Conservation (phyloP, 2,113 vertebrate species). For the Peromyscus maniculatus region DNA sequence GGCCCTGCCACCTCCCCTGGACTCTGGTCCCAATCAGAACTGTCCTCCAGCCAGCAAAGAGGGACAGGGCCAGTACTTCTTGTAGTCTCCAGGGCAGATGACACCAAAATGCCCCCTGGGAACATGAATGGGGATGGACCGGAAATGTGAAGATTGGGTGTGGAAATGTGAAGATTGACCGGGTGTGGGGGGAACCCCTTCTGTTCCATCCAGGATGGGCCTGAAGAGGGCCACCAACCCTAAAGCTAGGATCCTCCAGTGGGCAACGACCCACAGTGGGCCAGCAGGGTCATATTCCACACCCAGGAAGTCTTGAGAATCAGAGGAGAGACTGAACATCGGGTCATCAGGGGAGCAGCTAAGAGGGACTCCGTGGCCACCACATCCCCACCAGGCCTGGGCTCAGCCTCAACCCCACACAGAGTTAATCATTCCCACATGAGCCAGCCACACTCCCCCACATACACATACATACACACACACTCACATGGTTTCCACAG, state of each 20-base stretch:
- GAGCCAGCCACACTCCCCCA: neutral
- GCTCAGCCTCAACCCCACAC: neutral
- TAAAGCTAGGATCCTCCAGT: rapidly evolving
- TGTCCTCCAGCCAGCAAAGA: neutral
- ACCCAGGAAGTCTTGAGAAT: neutral
- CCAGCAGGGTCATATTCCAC: neutral
- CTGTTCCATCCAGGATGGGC: neutral
- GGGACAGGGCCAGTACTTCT: neutral
- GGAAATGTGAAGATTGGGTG: neutral
- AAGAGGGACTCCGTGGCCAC: neutral
- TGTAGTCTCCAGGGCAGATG: neutral
- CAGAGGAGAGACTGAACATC: neutral
- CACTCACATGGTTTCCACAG: rapidly evolving
- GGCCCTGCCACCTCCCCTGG: neutral
- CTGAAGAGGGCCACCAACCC: neutral
- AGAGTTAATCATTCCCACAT: constrained; percentile 51
- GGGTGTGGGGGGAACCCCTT: neutral
- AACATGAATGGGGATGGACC: too few relatives aligned
- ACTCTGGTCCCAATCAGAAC: constrained; percentile 72
- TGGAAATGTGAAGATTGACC: rapidly evolving
- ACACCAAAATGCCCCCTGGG: neutral
- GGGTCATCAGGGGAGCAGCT: neutral
- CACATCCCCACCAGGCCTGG: neutral
- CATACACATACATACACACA: rapidly evolving
- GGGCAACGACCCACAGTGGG: rapidly evolving